Conservation (phyloP, 1,140 invertebrate genomes). For the Sesamia nonagrioides region DNA sequence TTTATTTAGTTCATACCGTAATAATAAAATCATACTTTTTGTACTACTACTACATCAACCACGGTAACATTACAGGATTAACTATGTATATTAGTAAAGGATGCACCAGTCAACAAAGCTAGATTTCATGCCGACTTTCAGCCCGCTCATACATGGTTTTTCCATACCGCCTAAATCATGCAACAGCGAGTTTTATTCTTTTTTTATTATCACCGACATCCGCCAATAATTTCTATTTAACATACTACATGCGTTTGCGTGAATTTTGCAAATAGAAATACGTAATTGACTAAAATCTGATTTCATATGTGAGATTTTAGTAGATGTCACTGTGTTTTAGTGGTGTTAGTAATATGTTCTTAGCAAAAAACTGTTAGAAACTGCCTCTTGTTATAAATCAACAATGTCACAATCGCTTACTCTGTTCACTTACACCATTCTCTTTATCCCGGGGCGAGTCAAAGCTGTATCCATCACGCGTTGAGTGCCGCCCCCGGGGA, state of each 20-base stretch:
- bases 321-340: neutral
- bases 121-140: too few species aligned
- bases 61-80: too few species aligned
- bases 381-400: too few species aligned
- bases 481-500: slow-evolving; percentile 39
- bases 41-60: too few species aligned
- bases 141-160: too few species aligned
- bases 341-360: too few species aligned
- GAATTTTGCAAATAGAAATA: neutral
- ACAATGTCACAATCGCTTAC: slow-evolving; percentile 1
- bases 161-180: too few species aligned
- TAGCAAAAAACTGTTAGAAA: too few species aligned
- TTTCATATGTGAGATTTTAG: neutral
- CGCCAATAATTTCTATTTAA: neutral
- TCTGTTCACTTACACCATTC: neutral
- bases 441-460: slow-evolving; percentile 30
- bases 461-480: slow-evolving; percentile 45
- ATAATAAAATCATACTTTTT: too few species aligned
- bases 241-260: neutral
- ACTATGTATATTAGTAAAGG: too few species aligned
- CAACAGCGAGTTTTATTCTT: neutral
- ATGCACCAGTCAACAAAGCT: too few species aligned
- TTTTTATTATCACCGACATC: neutral
- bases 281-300: neutral
- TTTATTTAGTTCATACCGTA: too few species aligned